Percentiles rank a stretch among this genome's conserved stretches.
phyloP scores from a whole-genome alignment of 2,888 invertebrate species.

The Zhengitettix transpicula region DNA sequence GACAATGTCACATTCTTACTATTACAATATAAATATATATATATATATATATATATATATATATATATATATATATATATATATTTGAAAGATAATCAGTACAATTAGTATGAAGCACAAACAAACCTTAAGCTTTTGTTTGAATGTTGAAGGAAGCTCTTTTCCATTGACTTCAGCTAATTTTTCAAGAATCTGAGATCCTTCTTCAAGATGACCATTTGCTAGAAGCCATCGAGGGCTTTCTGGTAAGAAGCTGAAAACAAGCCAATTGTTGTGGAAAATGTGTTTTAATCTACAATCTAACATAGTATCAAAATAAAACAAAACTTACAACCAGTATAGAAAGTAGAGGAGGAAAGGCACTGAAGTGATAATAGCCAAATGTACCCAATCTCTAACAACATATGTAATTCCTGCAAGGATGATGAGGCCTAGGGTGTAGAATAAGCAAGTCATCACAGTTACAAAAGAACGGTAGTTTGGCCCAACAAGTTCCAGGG shows the following conservation, averaged over 20 bases:
- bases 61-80: too few relatives aligned
- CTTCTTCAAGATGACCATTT: constrained; percentile 65
- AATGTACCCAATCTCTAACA: constrained; percentile 65
- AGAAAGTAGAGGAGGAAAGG: constrained; percentile 73
- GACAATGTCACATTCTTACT: too few relatives aligned
- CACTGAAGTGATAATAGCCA: constrained; percentile 65
- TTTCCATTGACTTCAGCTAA: constrained; percentile 65
- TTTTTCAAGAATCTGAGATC: constrained; percentile 55
- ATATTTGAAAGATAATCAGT: too few relatives aligned
- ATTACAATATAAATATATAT: too few relatives aligned
- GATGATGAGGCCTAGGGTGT: constrained; percentile 70
- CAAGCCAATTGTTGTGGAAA: background rate
- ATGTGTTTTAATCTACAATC: background rate
- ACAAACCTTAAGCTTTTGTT: constrained; percentile 35
- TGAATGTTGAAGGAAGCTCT: constrained; percentile 54
- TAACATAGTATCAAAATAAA: background rate
- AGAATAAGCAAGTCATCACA: constrained; percentile 81
- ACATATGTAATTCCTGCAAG: constrained; percentile 72
- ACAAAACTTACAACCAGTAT: constrained; percentile 47
- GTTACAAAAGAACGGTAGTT: constrained; percentile 84
- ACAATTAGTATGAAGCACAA: background rate
- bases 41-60: too few relatives aligned
- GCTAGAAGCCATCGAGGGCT: constrained; percentile 84
- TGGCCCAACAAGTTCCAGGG: constrained; percentile 78
- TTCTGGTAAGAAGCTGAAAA: constrained; percentile 57